Evolutionary conservation across 2,113 vertebrate species (phyloP), one percentile per base, ranked within the genome.

Genomic region (Psilopsiagon aurifrons): DNA sequence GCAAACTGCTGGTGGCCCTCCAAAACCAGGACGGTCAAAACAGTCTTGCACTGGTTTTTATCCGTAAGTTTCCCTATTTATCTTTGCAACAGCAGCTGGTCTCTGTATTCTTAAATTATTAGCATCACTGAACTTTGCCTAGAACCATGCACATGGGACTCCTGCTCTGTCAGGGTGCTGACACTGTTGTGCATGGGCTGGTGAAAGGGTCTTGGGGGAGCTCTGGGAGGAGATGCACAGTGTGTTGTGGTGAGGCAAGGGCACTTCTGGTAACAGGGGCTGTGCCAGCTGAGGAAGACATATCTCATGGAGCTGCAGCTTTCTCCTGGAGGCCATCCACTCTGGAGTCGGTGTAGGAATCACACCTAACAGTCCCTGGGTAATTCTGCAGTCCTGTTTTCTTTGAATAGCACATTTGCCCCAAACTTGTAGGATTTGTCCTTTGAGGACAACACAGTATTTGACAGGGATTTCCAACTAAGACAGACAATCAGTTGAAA

Each of bases 101-200:
- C 6, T 47, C 25, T 73, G 44, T 64, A 6, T 8, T 70, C 2
- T 2, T 37, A 51, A 60, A 46, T 68, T 51, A 60, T 10, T 66
- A n/a, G 43, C 70, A 70, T 54, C 39, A 20, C 57, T 63, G n/a
- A 46, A 28, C 68, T 83, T 89, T 74, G 31, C 47, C 41, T 14
- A 52, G 25, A 33, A 69, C 33, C 33, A 10, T 6, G 11, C 29
- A 95, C 16, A 35, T 4, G 4, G 43, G 47, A 55, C 17, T 66
- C 19, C 35, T 1, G 3, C n/a, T 82, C 69, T 23, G 31, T 19
- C 0, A 2, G 19, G 39, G 19, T 2, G 6, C 57, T 0, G 3
- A 46, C 41, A 51, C 5, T 29, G 51, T 67, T 35, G 35, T 7
- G 6, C 1, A 0, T 9, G 46, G 51, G 24, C 39, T 85, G 74